phyloP scores from a whole-genome alignment of 23 tunicate genomes.

The Corella eumyota region DNA sequence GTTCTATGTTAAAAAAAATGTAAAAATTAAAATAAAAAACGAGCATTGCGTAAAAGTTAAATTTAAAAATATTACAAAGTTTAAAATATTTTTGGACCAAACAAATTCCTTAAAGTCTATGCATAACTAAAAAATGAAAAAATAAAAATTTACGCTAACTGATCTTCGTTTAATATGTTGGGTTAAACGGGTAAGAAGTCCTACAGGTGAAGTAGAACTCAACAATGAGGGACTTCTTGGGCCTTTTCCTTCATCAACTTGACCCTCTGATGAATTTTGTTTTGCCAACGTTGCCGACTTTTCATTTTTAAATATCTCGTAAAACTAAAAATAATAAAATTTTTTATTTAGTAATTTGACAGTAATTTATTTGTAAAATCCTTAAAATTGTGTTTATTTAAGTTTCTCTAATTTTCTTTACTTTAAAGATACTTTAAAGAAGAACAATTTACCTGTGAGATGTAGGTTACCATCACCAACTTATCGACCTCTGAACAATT shows the following conservation, averaged over 20 bases:
- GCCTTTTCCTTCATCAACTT: conserved; percentile 15
- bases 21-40: too few species aligned
- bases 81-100: too few species aligned
- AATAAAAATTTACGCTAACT: too few species aligned
- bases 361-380: too few species aligned
- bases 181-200: conserved; percentile 34
- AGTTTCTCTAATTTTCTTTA: too few species aligned
- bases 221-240: conserved; percentile 18
- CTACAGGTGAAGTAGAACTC: conserved; percentile 47
- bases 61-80: too few species aligned
- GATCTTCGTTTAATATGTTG: too few species aligned
- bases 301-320: conserved; percentile 75
- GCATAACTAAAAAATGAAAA: too few species aligned
- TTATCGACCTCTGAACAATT: conserved; percentile 40
- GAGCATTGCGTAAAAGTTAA: too few species aligned
- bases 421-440: not conserved
- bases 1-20: conserved; percentile 1
- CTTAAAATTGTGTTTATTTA: too few species aligned
- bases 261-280: not conserved
- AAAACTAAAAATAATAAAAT: conserved; percentile 46
- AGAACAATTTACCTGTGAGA: conserved; percentile 52
- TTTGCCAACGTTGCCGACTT: conserved; percentile 16
- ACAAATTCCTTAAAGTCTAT: too few species aligned
- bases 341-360: too few species aligned
- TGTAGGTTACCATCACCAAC: conserved; percentile 57